Conservation (phyloP, 2,888 invertebrate species). For the Drosophila niveifrons region DNA sequence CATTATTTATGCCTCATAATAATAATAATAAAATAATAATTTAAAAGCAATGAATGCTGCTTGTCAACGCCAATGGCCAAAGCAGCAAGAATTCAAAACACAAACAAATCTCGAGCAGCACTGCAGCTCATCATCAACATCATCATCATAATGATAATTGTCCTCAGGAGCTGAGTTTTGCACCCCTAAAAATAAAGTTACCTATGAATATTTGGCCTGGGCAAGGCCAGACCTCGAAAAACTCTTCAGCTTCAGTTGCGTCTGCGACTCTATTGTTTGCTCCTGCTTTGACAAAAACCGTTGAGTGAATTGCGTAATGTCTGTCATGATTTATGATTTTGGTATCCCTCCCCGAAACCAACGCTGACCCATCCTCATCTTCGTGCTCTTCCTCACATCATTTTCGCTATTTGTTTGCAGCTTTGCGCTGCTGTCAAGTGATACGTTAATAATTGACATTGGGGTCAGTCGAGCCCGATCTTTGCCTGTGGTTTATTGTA, state of each 20-base stretch:
- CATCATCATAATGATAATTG: conserved; percentile 44
- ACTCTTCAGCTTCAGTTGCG: conserved; percentile 20
- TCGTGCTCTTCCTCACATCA: conserved; percentile 53
- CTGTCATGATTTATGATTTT: conserved; percentile 72
- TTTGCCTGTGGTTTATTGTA: conserved; percentile 70
- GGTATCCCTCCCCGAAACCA: conserved; percentile 55
- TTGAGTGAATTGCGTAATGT: conserved; percentile 74
- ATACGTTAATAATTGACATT: conserved; percentile 85
- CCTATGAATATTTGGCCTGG: conserved; percentile 45
- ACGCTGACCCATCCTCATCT: conserved; percentile 49
- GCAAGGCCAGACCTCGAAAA: conserved; percentile 28
- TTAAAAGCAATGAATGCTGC: conserved; percentile 77
- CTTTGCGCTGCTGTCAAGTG: conserved; percentile 80
- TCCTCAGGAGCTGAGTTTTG: conserved; percentile 44
- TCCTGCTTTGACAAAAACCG: conserved; percentile 74
- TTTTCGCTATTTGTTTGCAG: conserved; percentile 77
- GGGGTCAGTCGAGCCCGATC: conserved; percentile 77
- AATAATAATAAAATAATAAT: conserved; percentile 78
- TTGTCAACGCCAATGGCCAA: conserved; percentile 69
- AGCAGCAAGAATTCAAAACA: conserved; percentile 39
- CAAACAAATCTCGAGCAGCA: conserved; percentile 50
- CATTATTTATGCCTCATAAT: conserved; percentile 68
- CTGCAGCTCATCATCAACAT: conserved; percentile 25
- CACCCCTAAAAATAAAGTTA: conserved; percentile 69
- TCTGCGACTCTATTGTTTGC: conserved; percentile 68